These are phyloP conservation scores for Aphelocoma californica DNA, from an alignment of 2,797 vertebrate genomes.

Conservation along the genomic window DNA sequence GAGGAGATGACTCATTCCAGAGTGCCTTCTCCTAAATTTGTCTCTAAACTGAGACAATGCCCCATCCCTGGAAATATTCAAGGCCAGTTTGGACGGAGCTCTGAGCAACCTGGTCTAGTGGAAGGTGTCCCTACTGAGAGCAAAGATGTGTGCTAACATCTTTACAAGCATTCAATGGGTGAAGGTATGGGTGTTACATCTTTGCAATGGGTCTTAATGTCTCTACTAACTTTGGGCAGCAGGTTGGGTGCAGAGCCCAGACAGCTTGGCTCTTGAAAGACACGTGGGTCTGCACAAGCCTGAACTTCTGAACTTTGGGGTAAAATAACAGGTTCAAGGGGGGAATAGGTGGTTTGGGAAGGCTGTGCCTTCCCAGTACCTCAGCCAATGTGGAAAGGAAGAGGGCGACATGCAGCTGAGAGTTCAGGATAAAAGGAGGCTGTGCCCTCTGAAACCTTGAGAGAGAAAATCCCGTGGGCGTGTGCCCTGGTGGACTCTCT, in stretches of 20 bases:
- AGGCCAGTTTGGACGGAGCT: background rate
- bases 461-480: fast-evolving
- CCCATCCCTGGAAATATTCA: background rate
- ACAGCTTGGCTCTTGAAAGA: background rate
- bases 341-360: fast-evolving
- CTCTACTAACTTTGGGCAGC: background rate
- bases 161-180: background rate
- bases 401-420: fast-evolving
- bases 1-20: background rate
- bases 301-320: background rate
- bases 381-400: background rate
- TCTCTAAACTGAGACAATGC: background rate
- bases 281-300: background rate
- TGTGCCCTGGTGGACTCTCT: too few relatives aligned
- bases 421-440: background rate
- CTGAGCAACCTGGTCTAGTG: background rate
- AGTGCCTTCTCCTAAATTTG: background rate
- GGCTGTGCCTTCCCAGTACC: background rate
- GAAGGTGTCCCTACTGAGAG: background rate
- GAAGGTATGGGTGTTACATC: fast-evolving
- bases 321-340: background rate
- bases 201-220: background rate
- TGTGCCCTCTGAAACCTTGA: fast-evolving
- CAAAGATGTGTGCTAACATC: background rate
- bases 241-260: background rate